Base-by-base conservation (phyloP, 1,140 invertebrate species). In the Bombus sylvicola region DNA sequence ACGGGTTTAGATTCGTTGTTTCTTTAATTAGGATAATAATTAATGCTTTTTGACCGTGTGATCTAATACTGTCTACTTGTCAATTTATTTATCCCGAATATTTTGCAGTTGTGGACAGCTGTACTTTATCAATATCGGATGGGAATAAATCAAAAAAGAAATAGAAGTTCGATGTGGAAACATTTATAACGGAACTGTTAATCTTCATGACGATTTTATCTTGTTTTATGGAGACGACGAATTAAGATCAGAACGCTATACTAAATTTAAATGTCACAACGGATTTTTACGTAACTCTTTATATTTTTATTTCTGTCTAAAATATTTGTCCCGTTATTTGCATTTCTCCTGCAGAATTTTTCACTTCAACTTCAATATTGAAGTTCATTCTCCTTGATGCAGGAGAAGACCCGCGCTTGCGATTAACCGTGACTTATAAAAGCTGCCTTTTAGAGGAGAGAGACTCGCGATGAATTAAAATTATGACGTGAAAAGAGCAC, bases 361-460 rank as follows among this genome's bases (percentile, higher is more conserved):
- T 18, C 25, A 13, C 13, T 6, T 22, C 28, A 37, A 69, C 41
- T 57, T 71, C 34, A 81, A 80, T 53, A 80, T 39, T 28, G 15
- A 18, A 18, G 66, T 72, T n/a, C 79, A 71, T 71, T 57, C 28
- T 72, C 10, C 43, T 28, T 5, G 22, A 59, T 59, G 22, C 10
- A n/a, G n/a, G 9, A 68, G 12, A 22, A 13, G 31, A 18, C 6
- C 41, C 47, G 25, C 15, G 39, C 4, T 69, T 25, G 25, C 31
- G 25, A 53, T 57, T 57, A 81, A 71, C 25, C 25, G 47, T 39
- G 66, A 66, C n/a, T 80, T 53, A 34, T 80, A 53, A 81, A 81
- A 28, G 66, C 25, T n/a, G 2, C 10, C 15, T 72, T 47, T 81
- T 72, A 41, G 59, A 71, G 79, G 25, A 72, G 68, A 31, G n/a